Conservation (phyloP, 2,113 vertebrate species). For the Blennius ocellaris region DNA sequence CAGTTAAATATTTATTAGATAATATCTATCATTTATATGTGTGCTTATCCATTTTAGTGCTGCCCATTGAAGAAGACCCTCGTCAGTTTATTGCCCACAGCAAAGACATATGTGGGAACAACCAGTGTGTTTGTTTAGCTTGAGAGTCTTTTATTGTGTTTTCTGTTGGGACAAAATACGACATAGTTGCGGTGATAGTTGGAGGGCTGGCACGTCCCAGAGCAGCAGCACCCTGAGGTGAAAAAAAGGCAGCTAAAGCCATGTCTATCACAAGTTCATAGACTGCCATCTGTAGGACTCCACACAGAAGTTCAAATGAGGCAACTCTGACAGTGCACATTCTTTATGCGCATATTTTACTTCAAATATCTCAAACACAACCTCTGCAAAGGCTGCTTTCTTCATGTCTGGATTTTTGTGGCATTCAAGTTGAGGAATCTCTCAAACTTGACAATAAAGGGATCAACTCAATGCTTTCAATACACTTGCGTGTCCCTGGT, state of each 20-base stretch:
- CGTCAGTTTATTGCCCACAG: not conserved
- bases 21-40: not conserved
- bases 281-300: slow-evolving; percentile 81
- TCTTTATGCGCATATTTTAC: not conserved
- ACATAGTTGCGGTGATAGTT: slow-evolving; percentile 15
- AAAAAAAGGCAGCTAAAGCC: slow-evolving; percentile 32
- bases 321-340: not conserved
- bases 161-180: not conserved
- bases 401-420: no score
- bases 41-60: not conserved
- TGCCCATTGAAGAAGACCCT: not conserved
- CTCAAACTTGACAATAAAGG: no score
- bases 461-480: no score
- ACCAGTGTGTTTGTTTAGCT: slow-evolving; percentile 13
- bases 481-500: not conserved
- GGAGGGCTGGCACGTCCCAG: slow-evolving; percentile 5
- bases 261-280: slow-evolving; percentile 64
- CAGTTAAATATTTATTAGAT: not conserved
- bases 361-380: no score
- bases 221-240: slow-evolving; percentile 27
- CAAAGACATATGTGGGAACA: not conserved
- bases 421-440: no score
- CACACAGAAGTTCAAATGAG: slow-evolving; percentile 66
- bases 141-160: slow-evolving; percentile 21
- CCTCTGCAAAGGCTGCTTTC: no score